Conservation (phyloP, 2,113 vertebrate genomes). For the Puma concolor region DNA sequence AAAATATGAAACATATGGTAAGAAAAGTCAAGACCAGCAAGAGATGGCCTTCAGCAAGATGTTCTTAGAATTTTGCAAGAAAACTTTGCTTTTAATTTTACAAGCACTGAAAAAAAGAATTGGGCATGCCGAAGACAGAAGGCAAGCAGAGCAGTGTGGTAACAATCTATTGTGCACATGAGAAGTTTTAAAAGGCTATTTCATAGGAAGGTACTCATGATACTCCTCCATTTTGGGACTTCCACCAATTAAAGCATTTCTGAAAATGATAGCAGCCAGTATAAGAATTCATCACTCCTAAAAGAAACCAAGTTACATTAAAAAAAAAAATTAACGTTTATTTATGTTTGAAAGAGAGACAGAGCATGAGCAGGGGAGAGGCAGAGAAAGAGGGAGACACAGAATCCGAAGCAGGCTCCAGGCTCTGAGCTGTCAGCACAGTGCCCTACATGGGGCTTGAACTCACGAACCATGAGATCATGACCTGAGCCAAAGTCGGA, state of each 20-base stretch:
- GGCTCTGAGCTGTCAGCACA: too few relatives aligned
- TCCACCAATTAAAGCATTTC: neutral
- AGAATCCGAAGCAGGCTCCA: too few relatives aligned
- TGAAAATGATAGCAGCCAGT: neutral
- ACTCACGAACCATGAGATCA: too few relatives aligned
- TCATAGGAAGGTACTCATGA: neutral
- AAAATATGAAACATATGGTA: conserved; percentile 68
- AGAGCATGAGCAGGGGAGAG: too few relatives aligned
- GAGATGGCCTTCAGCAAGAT: conserved; percentile 34
- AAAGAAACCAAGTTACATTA: neutral
- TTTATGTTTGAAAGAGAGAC: too few relatives aligned
- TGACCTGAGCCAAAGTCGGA: too few relatives aligned
- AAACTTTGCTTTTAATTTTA: conserved; percentile 62
- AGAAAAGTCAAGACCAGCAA: conserved; percentile 38
- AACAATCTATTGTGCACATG: neutral
- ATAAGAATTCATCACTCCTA: neutral
- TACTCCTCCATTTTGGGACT: neutral
- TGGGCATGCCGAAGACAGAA: neutral
- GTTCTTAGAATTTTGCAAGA: conserved; percentile 10
- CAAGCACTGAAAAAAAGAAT: neutral
- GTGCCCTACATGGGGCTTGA: too few relatives aligned
- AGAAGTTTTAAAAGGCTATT: neutral
- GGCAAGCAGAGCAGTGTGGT: neutral
- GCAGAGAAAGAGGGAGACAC: too few relatives aligned
- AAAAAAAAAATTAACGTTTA: too few relatives aligned